Evolutionary conservation across 2,113 vertebrate species (phyloP).

Genomic region (Dipodomys stephensi): DNA sequence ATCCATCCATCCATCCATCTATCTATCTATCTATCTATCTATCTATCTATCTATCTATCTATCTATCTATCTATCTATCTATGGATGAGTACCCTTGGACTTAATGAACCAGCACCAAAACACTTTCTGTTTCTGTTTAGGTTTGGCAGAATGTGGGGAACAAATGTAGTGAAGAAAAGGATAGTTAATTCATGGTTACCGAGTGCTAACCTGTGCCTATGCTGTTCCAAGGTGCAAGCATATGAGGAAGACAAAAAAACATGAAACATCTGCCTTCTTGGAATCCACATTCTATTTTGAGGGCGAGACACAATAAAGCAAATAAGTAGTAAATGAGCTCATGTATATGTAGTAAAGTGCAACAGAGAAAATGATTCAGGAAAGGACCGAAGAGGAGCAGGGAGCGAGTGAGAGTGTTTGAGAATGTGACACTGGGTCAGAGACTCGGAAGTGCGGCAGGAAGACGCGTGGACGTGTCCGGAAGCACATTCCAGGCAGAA

Average conservation of each 20-base stretch:
- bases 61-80: background rate
- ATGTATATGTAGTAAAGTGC: background rate
- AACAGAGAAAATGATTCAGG: background rate
- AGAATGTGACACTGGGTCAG: background rate
- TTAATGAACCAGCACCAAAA: conserved; percentile 47
- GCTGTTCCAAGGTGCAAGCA: background rate
- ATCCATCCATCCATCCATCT: too few species aligned
- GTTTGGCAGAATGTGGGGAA: conserved; percentile 44
- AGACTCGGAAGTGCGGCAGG: background rate
- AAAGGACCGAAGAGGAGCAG: too few species aligned
- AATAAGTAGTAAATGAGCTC: background rate
- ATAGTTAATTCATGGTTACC: background rate
- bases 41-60: too few species aligned
- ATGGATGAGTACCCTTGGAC: background rate
- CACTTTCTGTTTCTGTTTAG: background rate
- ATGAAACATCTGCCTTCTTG: background rate
- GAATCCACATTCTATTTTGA: conserved; percentile 28
- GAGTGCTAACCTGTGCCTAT: background rate
- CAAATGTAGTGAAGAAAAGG: background rate
- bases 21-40: background rate
- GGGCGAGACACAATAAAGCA: background rate
- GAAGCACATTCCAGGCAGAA: background rate
- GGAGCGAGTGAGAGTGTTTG: background rate
- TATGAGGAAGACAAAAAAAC: background rate
- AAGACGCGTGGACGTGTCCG: background rate